Base-by-base conservation (phyloP, 2,113 vertebrate species). In the Fulmarus glacialis region DNA sequence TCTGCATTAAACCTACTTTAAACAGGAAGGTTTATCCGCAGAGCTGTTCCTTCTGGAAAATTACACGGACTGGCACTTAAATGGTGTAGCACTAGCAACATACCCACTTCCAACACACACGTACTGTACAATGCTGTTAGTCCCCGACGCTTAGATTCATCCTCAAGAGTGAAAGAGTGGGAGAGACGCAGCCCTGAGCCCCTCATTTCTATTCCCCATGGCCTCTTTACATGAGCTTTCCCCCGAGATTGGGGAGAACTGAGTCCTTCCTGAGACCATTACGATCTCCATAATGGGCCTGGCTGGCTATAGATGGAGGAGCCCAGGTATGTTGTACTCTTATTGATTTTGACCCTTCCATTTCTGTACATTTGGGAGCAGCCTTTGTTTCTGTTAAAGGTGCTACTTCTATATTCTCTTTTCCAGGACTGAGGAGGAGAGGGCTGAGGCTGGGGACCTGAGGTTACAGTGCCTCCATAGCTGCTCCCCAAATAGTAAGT, bases 401-500 rank as follows among this genome's bases (percentile, higher is more conserved):
- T 97, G 95, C 94, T 95, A 96, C 97, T 96, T 97, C 27, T 96
- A 88, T 97, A 89, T 95, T 97, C 90, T 94, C 93, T 96, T 95
- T 97, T 97, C 93, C 97, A 98, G 98, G 97, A 79, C 97, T 72
- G 98, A 98, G 98, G 97, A 98, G 77, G 98, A 98, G 63, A 93
- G 90, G 80, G 96, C 81, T 21, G 98, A 98, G 96, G 98, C 98
- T 84, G 98, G 98, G 92, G 98, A 98, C 96, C 92, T 98, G 30
- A 98, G 85, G 94, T 78, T 98, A 72, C 98, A 98, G 64, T 98
- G 98, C 97, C 98, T 97, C 95, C 98, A 97, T 43, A 98, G 98
- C 97, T 97, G 98, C 97, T 98, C 97, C 97, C 94, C 98, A 48
- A 93, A 98, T 94, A 97, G 98, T 98, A 98, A 98, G 98, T 98